These are phyloP conservation scores for Amiota minor DNA, from an alignment of 2,888 invertebrate species.

Conservation along the genomic window DNA sequence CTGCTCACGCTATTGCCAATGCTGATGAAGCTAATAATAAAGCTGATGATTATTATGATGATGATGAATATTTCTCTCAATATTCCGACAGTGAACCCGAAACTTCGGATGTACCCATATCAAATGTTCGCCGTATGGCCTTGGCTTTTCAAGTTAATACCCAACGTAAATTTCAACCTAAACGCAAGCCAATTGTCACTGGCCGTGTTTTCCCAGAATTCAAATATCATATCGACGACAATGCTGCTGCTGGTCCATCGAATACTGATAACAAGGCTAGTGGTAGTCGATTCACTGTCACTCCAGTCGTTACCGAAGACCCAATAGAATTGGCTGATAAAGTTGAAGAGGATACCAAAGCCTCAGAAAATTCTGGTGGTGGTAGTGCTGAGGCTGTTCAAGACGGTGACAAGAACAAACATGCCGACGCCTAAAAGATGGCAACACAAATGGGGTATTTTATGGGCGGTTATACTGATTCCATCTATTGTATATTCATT, in stretches of 20 bases:
- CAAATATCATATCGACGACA: too few relatives aligned
- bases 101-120: constrained; percentile 19
- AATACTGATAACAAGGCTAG: background rate
- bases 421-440: constrained; percentile 68
- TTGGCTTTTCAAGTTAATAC: constrained; percentile 66
- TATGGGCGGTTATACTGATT: too few relatives aligned
- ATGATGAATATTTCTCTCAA: too few relatives aligned
- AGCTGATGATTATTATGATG: too few relatives aligned
- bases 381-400: constrained; percentile 73
- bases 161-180: constrained; percentile 52
- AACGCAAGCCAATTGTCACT: background rate
- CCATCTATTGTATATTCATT: too few relatives aligned
- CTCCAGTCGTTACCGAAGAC: constrained; percentile 52
- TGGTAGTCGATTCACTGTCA: constrained; percentile 39
- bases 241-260: background rate
- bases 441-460: too few relatives aligned
- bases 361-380: constrained; percentile 73
- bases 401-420: constrained; percentile 72
- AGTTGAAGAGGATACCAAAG: too few relatives aligned
- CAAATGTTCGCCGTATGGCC: constrained; percentile 65
- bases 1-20: too few relatives aligned
- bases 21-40: constrained; percentile 17
- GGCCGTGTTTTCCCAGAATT: too few relatives aligned
- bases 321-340: constrained; percentile 33
- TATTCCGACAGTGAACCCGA: too few relatives aligned